Evolutionary conservation across 2,888 invertebrate genomes (phyloP), one percentile per base, ranked within the genome.

Genomic region (Tribolium freemani): DNA sequence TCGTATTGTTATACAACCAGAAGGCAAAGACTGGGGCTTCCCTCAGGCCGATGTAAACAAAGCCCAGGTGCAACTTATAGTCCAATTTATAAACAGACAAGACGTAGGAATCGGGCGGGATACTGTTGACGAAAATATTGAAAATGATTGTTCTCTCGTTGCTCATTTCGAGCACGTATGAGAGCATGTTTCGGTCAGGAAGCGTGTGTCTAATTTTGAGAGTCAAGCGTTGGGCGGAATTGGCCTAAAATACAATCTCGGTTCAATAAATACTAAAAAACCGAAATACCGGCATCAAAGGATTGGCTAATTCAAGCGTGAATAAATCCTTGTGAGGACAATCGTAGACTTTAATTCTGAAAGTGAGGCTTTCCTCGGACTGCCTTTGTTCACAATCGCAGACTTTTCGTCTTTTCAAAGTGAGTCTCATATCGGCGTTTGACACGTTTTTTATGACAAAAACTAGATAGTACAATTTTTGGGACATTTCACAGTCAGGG

Each of bases 1-100:
- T 74, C 1, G 85, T 84, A 69, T 85, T 84, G 71, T 88, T 88
- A 71, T 86, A 84, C 11, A 88, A 72, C 86, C 87, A 87, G 75
- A 83, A 84, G 11, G 82, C 78, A 84, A 87, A 77, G 31, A 76
- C 58, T 57, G 80, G 77, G 1, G 84, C 82, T 44, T 83, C 78
- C 57, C 74, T 79, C 69, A 84, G 83, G 5, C 84, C 84, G 13
- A 87, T 80, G 66, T 78, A 84, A 63, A 84, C 74, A 44, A 78
- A 75, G 21, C 80, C 73, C 53, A 87, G 72, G 4, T 77, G 71
- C 20, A 85, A 71, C n/a, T 5, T 30, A 16, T 68, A 61, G 46
- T 69, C 75, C 3, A 50, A n/a, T 1, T 70, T 31, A 46, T 51
- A 48, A 26, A 44, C 38, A 8, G 83, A 81, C 11, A 82, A 76